Evolutionary conservation across 2,797 vertebrate genomes (phyloP), one percentile per base, ranked within the genome.

Genomic region (Champsocephalus gunnari): DNA sequence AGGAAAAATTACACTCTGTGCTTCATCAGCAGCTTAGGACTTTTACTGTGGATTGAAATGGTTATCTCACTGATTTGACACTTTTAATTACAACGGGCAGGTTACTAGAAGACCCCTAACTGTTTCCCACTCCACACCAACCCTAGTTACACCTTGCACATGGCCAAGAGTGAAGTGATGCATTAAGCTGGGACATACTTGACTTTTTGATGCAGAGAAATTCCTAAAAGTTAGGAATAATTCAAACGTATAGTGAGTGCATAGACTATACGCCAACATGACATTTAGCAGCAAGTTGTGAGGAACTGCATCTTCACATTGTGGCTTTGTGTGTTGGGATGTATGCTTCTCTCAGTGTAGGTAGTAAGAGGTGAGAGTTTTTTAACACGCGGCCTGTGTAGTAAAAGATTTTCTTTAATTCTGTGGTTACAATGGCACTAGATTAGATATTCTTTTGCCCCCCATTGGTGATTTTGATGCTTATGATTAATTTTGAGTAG

Each of bases 361-460:
- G 59, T 12, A 56, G 14, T 5, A n/a, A 13, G 59, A 54, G 16
- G 14, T 48, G 5, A 11, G 9, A 38, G 5, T 17, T 71, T 3
- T 59, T 78, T 54, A 68, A 69, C 54, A 75, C 69, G 60, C 73
- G 70, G 61, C 69, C 12, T n/a, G 4, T 28, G 24, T 32, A 49
- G 66, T 58, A 28, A 62, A 24, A 12, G 57, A 53, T 63, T 67
- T 63, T 65, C 28, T 64, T 16, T 41, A 13, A 10, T 12, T 45
- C 24, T 50, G 3, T 19, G 32, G 69, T 66, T 73, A 60, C 64
- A 47, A 70, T 74, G 70, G 66, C 66, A 59, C 10, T 34, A 8
- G 0, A 12, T 53, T 43, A 3, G 3, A 28, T 28, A 11, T 56
- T 28, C 4, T 28, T 28, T 28, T 28, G 4, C 28, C 28, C 28